Evolutionary conservation across 1,140 invertebrate species (phyloP).

Genomic region (Metopolophium dirhodum): DNA sequence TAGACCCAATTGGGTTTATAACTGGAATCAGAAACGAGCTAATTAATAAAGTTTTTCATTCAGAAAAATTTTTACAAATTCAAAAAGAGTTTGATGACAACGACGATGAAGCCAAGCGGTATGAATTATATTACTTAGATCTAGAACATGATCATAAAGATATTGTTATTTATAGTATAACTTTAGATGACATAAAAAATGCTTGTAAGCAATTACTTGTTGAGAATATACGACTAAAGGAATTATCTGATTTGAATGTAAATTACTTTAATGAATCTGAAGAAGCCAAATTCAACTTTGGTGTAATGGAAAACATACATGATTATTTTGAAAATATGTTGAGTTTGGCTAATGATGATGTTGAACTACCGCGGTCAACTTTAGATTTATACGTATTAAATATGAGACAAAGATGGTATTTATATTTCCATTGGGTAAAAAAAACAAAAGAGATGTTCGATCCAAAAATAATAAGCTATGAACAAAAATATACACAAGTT

Average conservation of each 20-base stretch:
- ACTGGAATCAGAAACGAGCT: background rate
- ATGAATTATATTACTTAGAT: constrained; percentile 18
- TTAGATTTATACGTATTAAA: background rate
- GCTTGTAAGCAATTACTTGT: background rate
- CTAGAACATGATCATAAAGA: background rate
- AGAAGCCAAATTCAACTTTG: constrained; percentile 10
- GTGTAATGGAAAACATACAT: background rate
- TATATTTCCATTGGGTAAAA: constrained; percentile 36
- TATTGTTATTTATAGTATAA: constrained; percentile 31
- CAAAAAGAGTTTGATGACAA: background rate
- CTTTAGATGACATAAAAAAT: background rate
- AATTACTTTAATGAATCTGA: background rate
- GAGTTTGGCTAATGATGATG: background rate
- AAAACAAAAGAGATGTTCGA: background rate
- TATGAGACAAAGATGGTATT: constrained; percentile 25
- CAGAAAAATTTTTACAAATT: background rate
- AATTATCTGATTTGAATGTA: background rate
- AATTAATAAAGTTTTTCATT: constrained; percentile 9
- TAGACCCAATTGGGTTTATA: constrained; percentile 12
- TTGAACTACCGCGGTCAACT: background rate
- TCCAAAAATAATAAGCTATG: constrained; percentile 4
- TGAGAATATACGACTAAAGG: background rate
- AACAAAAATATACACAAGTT: background rate
- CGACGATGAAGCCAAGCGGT: background rate
- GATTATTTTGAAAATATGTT: constrained; percentile 17